These are phyloP conservation scores for Morpho achilles DNA, from an alignment of 2,888 invertebrate genomes.

Conservation along the genomic window DNA sequence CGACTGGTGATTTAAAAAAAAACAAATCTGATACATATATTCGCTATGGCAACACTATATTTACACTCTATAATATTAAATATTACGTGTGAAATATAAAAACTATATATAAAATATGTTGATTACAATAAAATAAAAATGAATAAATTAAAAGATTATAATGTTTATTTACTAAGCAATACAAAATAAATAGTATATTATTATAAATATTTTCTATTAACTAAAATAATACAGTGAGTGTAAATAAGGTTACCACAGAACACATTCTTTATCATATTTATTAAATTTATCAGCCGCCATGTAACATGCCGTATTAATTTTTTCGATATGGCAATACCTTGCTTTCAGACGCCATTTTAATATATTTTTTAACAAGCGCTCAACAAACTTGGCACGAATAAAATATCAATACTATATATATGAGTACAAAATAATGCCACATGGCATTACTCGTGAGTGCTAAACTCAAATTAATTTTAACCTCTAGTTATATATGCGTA, in stretches of 20 bases:
- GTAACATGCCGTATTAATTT: constrained; percentile 4
- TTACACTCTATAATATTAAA: not conserved
- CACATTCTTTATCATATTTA: not conserved
- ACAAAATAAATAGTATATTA: not conserved
- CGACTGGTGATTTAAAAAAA: constrained; percentile 28
- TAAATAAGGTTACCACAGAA: not conserved
- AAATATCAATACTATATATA: constrained; percentile 11
- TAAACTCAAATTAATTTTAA: constrained; percentile 27
- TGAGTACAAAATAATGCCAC: constrained; percentile 27
- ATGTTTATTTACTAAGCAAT: too few relatives aligned
- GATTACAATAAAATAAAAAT: not conserved
- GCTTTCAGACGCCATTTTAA: constrained; percentile 12
- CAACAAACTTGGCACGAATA: constrained; percentile 23
- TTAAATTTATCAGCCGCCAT: constrained; percentile 21
- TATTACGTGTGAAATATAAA: too few relatives aligned
- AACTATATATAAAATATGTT: too few relatives aligned
- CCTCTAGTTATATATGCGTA: constrained; percentile 13
- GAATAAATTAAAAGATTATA: not conserved
- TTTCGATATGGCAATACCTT: constrained; percentile 25
- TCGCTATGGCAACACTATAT: constrained; percentile 7
- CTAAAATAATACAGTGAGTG: not conserved
- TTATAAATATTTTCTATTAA: not conserved
- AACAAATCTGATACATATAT: constrained; percentile 15
- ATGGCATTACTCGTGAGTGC: constrained; percentile 18
- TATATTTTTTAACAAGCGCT: constrained; percentile 15